These are phyloP conservation scores for Poliocrania exsul DNA, from an alignment of 2,797 vertebrate genomes.

Conservation along the genomic window DNA sequence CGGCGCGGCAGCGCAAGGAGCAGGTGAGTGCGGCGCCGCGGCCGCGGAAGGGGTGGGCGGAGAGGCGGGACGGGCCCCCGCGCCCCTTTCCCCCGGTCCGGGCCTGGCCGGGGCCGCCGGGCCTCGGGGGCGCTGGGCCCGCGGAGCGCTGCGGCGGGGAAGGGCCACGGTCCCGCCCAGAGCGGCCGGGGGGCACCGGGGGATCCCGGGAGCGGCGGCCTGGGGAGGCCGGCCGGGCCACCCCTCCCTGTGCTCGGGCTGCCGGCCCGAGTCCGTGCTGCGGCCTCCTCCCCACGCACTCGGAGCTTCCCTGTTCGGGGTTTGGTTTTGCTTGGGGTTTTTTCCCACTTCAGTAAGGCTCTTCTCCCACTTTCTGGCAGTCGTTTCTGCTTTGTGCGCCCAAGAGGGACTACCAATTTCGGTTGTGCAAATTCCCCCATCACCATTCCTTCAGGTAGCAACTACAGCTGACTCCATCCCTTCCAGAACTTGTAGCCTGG, in stretches of 20 bases:
- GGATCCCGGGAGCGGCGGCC: too few species aligned
- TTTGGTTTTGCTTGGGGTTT: neutral
- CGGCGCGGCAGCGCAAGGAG: slow-evolving; percentile 39
- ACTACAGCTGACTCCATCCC: neutral
- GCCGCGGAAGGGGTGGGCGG: neutral
- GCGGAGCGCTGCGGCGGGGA: neutral
- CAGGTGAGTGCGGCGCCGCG: slow-evolving; percentile 13
- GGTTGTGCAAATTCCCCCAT: neutral
- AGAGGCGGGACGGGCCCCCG: neutral
- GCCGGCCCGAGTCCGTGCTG: neutral
- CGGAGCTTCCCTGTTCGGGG: neutral
- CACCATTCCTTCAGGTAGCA: neutral
- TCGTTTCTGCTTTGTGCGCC: neutral
- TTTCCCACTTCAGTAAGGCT: neutral
- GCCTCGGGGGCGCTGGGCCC: neutral
- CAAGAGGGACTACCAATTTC: neutral
- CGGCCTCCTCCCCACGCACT: rapidly evolving
- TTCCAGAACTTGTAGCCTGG: neutral
- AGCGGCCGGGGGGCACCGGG: neutral
- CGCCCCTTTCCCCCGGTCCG: too few species aligned
- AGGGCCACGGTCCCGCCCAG: neutral
- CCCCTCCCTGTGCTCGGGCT: too few species aligned
- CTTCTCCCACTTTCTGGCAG: neutral
- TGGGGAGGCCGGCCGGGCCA: rapidly evolving
- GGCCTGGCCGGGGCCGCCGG: too few species aligned